These are phyloP conservation scores for Lottia gigantea DNA, from an alignment of 2,888 invertebrate species.

Conservation along the genomic window DNA sequence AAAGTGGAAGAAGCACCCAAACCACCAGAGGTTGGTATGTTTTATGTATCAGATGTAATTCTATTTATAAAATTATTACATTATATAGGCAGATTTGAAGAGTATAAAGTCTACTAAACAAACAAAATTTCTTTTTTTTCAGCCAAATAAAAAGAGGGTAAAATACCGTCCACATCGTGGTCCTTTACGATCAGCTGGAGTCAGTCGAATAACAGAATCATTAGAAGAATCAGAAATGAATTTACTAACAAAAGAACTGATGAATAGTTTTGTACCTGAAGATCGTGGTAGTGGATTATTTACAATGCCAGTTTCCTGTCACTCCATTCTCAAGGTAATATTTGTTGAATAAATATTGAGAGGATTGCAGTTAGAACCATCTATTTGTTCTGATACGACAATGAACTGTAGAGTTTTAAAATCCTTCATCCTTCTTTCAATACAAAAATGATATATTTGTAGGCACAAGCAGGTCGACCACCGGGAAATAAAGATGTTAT, in stretches of 20 bases:
- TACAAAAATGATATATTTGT: neutral
- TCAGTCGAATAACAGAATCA: conserved; percentile 54
- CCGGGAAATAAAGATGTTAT: conserved; percentile 63
- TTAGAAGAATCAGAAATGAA: conserved; percentile 59
- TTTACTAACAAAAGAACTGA: conserved; percentile 43
- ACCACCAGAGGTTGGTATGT: conserved; percentile 11
- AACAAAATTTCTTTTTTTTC: no score
- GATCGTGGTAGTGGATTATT: conserved; percentile 37
- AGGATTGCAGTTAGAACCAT: no score
- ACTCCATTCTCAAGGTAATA: conserved; percentile 58
- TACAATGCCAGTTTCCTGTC: conserved; percentile 63
- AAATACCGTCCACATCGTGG: conserved; percentile 58
- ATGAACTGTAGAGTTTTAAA: no score
- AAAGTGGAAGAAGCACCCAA: conserved; percentile 19
- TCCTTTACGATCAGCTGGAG: conserved; percentile 48
- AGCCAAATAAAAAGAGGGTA: conserved; percentile 32
- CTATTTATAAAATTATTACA: no score
- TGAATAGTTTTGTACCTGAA: conserved; percentile 36
- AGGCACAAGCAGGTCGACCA: conserved; percentile 63
- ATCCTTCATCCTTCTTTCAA: no score
- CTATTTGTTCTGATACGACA: no score
- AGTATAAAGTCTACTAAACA: conserved; percentile 12
- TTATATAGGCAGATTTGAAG: neutral
- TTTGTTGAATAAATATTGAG: neutral
- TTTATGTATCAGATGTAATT: neutral